Base-by-base conservation (phyloP, 1,140 invertebrate species). In the Hirudo medicinalis region DNA sequence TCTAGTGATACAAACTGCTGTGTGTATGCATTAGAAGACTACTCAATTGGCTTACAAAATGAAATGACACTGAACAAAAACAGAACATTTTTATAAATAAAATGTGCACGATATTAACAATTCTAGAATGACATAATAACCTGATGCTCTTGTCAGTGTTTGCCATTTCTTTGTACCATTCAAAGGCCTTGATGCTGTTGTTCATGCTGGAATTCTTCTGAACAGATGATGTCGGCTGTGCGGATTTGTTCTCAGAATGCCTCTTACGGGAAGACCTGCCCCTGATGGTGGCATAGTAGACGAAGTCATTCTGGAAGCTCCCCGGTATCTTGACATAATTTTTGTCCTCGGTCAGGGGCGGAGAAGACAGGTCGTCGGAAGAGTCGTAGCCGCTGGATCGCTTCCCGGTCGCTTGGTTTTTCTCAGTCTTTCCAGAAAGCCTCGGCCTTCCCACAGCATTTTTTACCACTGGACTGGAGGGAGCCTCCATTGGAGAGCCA, bases 291-390 rank as follows among this genome's bases (percentile, higher is more conserved):
- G 70, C 73, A 69, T 54, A 74, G 53, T 74, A 74, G 17, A 74
- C 73, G 32, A 67, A 74, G 15, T 74, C 73, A 32, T 74, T 69
- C 53, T 74, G 73, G 40, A 72, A 74, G 40, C 60, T 54, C 43
- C 73, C 73, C 0, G 73, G 57, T 32, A 74, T 74, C 68, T 74
- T 74, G 27, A 74, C 73, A 40, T 74, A 74, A 49, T 74, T 72
- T 54, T 68, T 74, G 54, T 74, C 70, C 19, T 71, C 70, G 11
- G 29, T 69, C 36, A 69, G 67, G 8, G 67, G 29, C 22, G 67
- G 29, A 49, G 67, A 32, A 3, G 67, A 32, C 11, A 32, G 8
- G n/a, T 49, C 67, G 22, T 49, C 67, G 36, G 29, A 32, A 22
- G 29, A 49, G 15, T 49, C 36, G 29, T 72, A 67, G 27, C 40